Conservation (phyloP, 2,888 invertebrate genomes). For the Galerucella calmariensis region DNA sequence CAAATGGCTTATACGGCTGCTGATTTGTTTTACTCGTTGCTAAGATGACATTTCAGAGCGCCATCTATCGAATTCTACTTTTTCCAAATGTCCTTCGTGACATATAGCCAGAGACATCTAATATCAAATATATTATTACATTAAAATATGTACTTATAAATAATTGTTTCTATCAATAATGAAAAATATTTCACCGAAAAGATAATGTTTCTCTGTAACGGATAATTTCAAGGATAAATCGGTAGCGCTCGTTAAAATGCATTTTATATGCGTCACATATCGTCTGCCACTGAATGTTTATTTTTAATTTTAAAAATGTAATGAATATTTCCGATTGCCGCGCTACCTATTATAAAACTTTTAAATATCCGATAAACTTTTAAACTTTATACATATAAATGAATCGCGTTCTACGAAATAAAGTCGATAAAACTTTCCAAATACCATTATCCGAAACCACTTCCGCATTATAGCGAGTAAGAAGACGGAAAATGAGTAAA, state of each 20-base stretch:
- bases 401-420: background rate
- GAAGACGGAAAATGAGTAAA: slow-evolving; percentile 23
- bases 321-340: background rate
- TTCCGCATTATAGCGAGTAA: background rate
- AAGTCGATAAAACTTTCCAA: background rate
- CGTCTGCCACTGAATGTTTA: background rate
- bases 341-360: background rate
- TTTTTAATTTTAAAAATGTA: slow-evolving; percentile 1
- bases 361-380: background rate
- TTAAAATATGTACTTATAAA: too few relatives aligned
- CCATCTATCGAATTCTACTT: too few relatives aligned
- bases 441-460: slow-evolving; percentile 2
- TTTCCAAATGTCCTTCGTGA: too few relatives aligned
- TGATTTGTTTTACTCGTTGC: too few relatives aligned
- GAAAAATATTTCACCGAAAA: too few relatives aligned
- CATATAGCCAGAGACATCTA: too few relatives aligned
- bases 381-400: slow-evolving; percentile 4
- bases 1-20: too few relatives aligned
- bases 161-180: too few relatives aligned
- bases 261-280: background rate
- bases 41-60: too few relatives aligned
- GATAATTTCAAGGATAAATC: background rate
- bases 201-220: too few relatives aligned
- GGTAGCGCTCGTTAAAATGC: background rate
- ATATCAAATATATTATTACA: too few relatives aligned